Conservation (phyloP, 2,797 vertebrate genomes). For the Smutsia temminckii region DNA sequence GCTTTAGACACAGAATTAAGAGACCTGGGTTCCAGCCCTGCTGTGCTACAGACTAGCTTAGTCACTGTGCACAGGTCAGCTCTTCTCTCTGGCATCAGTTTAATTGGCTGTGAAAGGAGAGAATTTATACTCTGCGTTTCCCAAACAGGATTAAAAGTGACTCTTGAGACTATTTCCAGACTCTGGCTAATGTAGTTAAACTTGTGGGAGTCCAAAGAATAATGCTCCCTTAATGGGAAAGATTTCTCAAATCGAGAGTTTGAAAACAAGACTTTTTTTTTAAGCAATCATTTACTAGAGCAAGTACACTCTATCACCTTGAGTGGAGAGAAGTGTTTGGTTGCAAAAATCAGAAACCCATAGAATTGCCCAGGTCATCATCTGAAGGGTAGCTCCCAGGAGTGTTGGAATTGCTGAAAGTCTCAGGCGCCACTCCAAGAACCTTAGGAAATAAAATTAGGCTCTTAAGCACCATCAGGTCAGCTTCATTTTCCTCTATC, state of each 20-base stretch:
- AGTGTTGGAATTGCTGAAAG: not conserved
- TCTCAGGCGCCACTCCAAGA: not conserved
- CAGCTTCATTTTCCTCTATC: not conserved
- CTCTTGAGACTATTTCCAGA: not conserved
- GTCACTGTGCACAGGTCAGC: not conserved
- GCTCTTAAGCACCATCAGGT: not conserved
- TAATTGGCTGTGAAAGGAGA: not conserved
- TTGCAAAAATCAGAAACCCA: constrained; percentile 44
- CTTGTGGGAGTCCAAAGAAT: constrained; percentile 40
- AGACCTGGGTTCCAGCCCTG: not conserved
- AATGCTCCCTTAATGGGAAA: constrained; percentile 46
- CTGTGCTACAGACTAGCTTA: not conserved
- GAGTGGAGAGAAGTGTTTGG: not conserved
- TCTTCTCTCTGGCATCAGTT: not conserved
- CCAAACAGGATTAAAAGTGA: constrained; percentile 44
- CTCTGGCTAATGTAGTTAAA: constrained; percentile 49
- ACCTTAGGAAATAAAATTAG: constrained; percentile 26
- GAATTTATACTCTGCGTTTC: not conserved
- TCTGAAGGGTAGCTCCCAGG: not conserved
- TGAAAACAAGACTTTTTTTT: constrained; percentile 30
- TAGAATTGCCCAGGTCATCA: not conserved
- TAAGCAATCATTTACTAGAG: constrained; percentile 13
- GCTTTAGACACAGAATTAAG: not conserved
- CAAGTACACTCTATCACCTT: constrained; percentile 21
- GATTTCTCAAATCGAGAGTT: constrained; percentile 57